Base-by-base conservation (phyloP, 2,888 invertebrate genomes). In the Habroteleia sp. region DNA sequence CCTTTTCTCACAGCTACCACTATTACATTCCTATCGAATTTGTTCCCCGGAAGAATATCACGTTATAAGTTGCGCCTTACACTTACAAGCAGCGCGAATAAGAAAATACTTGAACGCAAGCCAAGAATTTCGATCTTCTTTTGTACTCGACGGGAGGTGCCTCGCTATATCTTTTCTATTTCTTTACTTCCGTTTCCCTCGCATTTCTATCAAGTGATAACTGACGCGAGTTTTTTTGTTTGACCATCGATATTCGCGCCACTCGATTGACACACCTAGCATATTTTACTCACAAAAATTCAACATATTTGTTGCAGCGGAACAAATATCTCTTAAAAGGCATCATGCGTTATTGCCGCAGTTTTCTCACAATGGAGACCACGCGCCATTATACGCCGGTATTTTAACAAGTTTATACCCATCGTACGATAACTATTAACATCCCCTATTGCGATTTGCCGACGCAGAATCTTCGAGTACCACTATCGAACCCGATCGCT, bases 81-180 rank as follows among this genome's bases (percentile, higher is more conserved):
- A 78, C 82, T 81, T 81, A 80, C 78, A 80, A 78, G 80, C 79
- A 80, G 78, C 63, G 74, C 77, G 82, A 82, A 84, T 82, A 83
- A 81, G 81, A 79, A 77, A 75, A 74, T 77, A 78, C 73, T 84
- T 85, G 86, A 85, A 83, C 74, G 78, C 72, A 54, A 79, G 86
- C 86, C 87, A 85, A 82, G 81, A 71, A 83, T 86, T 85, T 84
- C 83, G 83, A 16, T 16, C 46, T 14, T 31, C 10, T 20, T 8
- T 8, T 8, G 17, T 8, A 8, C 31, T 10, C 39, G 20, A 10
- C 20, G 4, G 20, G 20, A 20, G 20, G 20, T 20, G 4, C 3
- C 20, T 20, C 20, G 20, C 20, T 4, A 20, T 4, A 20, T 4
- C 20, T 20, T 4, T 20, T 20, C 20, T 20, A 2, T 4, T 20